These are phyloP conservation scores for Gephyroberyx darwinii DNA, from an alignment of 2,797 vertebrate species.

Conservation along the genomic window DNA sequence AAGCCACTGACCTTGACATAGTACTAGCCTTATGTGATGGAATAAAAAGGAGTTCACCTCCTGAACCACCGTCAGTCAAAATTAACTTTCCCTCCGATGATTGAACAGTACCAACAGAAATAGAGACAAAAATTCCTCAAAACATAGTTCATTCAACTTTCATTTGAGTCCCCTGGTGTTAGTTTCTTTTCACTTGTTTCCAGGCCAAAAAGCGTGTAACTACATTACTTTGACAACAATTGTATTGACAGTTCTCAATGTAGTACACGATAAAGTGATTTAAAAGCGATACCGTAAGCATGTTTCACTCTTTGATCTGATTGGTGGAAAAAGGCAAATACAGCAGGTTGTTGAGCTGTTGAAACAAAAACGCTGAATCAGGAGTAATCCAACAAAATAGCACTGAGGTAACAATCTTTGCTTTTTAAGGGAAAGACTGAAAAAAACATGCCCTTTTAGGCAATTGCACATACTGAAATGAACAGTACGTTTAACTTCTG, in stretches of 20 bases:
- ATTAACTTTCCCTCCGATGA: neutral
- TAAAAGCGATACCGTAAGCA: slow-evolving; percentile 82
- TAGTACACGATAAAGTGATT: slow-evolving; percentile 79
- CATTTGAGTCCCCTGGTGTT: neutral
- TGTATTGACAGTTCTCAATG: slow-evolving; percentile 79
- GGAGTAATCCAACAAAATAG: slow-evolving; percentile 52
- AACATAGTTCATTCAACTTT: slow-evolving; percentile 1
- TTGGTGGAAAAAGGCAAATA: slow-evolving; percentile 73
- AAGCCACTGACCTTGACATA: slow-evolving; percentile 27
- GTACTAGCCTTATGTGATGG: neutral
- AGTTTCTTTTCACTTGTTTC: slow-evolving; percentile 45
- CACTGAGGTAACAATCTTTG: slow-evolving; percentile 22
- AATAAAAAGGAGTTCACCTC: slow-evolving; percentile 39
- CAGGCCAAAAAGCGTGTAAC: slow-evolving; percentile 68
- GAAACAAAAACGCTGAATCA: slow-evolving; percentile 73
- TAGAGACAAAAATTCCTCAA: neutral
- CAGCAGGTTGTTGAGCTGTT: slow-evolving; percentile 74
- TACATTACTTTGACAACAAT: slow-evolving; percentile 80
- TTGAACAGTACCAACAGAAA: slow-evolving; percentile 22
- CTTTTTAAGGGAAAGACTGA: slow-evolving; percentile 28
- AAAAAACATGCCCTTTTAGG: slow-evolving; percentile 15
- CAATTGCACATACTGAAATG: slow-evolving; percentile 12
- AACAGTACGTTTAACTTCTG: slow-evolving; percentile 1
- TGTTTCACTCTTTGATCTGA: slow-evolving; percentile 72
- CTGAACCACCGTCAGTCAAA: neutral